phyloP scores from a whole-genome alignment of 2,888 invertebrate species.

The Ametastegia equiseti region DNA sequence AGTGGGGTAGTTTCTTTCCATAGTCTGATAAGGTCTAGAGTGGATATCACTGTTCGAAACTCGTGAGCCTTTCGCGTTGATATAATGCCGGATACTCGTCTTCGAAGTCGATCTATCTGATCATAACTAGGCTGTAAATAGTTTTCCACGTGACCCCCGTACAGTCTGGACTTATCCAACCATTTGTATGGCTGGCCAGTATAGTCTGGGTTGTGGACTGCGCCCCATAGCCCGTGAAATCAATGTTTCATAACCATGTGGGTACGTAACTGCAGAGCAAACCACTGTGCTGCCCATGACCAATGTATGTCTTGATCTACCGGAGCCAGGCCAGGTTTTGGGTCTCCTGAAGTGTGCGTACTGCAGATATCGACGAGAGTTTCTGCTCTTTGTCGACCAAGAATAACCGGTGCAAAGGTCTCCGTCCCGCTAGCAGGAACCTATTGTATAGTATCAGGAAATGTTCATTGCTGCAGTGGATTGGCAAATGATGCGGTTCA shows the following conservation, averaged over 20 bases:
- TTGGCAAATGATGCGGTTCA: conserved; percentile 2
- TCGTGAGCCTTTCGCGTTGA: neutral
- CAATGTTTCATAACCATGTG: conserved; percentile 75
- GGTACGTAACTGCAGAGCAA: conserved; percentile 65
- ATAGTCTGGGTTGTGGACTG: neutral
- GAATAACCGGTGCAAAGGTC: conserved; percentile 23
- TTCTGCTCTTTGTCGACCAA: neutral
- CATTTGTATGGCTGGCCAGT: neutral
- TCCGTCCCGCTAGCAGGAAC: neutral
- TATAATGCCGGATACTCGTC: neutral
- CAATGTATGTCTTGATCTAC: conserved; percentile 76
- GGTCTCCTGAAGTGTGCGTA: neutral
- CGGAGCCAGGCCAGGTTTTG: neutral
- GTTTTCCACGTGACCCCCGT: neutral
- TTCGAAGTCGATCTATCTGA: neutral
- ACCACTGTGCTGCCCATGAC: conserved; percentile 71
- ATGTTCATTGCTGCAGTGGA: neutral
- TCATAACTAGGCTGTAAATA: neutral
- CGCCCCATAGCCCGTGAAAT: conserved; percentile 68
- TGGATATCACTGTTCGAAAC: too few species aligned
- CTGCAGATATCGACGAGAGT: neutral
- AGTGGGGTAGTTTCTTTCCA: too few species aligned
- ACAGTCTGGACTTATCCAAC: neutral
- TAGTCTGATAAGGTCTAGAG: too few species aligned
- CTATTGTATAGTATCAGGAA: conserved; percentile 14